Base-by-base conservation (phyloP, 2,113 vertebrate species). In the Microtus richardsoni region DNA sequence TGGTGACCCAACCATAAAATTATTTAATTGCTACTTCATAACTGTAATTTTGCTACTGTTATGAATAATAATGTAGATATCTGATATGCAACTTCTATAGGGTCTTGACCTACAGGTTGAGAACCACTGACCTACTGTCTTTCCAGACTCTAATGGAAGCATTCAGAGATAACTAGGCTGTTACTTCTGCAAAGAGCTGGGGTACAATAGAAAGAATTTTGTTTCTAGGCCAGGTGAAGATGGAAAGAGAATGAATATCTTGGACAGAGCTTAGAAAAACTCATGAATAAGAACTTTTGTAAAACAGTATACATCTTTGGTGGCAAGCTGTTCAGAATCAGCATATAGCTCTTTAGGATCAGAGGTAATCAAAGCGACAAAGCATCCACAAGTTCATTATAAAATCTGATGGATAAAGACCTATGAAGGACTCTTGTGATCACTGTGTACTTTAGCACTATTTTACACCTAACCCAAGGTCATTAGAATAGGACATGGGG, bases 381-480 rank as follows among this genome's bases (percentile, higher is more conserved):
- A 75, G 7, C 0, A 89, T 11, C 17, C 22, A 89, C 22, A 75
- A 2, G 5, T 54, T 70, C 60, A 80, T 22, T n/a, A 74, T n/a
- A 88, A 13, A 80, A 47, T 62, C 36, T 52, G 8, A 39, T 21
- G 28, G 11, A 41, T 52, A 80, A 24, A 80, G 85, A 80, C 3
- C 26, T 0, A 4, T 47, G 58, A 68, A 49, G 17, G 62, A 19
- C 7, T 62, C 1, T 26, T 74, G 41, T 36, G 22, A 58, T 84
- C 24, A 78, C 30, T 62, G 7, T 68, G 1, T 2, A 28, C 1
- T 26, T 44, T 79, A 74, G 8, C n/a, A 39, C 39, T 62, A 13
- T 2, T 30, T 19, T 77, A n/a, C 0, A 17, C 21, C 26, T 8
- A n/a, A 44, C 36, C 8, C n/a, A 1, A 11, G 0, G 4, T 80